Evolutionary conservation across 2,888 invertebrate genomes (phyloP).

Genomic region (Deroplatys truncata): DNA sequence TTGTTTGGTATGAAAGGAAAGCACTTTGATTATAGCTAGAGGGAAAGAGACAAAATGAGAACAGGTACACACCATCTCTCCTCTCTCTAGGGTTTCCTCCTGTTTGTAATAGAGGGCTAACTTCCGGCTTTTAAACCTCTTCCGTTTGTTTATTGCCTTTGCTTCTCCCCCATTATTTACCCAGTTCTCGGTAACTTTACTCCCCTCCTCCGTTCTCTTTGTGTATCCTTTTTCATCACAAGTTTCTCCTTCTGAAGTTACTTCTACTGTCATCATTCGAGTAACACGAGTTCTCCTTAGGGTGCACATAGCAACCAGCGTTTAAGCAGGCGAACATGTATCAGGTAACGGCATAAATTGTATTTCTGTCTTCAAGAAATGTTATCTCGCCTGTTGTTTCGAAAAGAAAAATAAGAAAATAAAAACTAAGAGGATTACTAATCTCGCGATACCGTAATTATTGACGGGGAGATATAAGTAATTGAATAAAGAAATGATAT

Average conservation of each 20-base stretch:
- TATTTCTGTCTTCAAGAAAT: neutral
- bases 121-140: neutral
- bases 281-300: neutral
- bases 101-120: neutral
- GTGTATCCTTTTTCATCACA: neutral
- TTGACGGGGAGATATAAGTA: no score
- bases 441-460: no score
- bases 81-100: neutral
- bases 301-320: neutral
- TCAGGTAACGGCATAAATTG: neutral
- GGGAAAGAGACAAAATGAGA: neutral
- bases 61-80: neutral
- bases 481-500: no score
- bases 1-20: neutral
- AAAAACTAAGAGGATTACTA: no score
- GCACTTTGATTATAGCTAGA: neutral
- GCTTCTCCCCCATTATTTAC: neutral
- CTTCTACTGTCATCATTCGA: neutral
- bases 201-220: neutral
- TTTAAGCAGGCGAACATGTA: neutral
- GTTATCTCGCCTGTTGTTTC: neutral
- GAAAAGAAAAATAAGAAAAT: no score
- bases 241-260: neutral
- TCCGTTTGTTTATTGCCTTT: neutral
- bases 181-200: neutral